These are phyloP conservation scores for Haemorhous mexicanus DNA, from an alignment of 2,113 vertebrate species.

Conservation along the genomic window DNA sequence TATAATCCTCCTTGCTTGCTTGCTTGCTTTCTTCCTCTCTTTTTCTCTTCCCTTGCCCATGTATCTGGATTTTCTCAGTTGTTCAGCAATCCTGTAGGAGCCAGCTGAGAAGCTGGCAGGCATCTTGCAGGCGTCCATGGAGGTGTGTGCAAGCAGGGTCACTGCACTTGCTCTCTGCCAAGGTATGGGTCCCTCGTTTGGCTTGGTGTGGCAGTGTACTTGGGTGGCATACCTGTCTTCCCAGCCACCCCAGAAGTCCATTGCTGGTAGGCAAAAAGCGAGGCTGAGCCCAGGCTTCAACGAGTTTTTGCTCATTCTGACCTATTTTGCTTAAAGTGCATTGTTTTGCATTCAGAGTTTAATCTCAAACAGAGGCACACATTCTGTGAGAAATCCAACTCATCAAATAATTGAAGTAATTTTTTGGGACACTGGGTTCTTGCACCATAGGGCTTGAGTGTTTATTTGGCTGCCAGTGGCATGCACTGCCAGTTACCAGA, in stretches of 20 bases:
- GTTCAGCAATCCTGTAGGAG: neutral
- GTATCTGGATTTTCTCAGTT: neutral
- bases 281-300: neutral
- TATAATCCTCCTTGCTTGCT: neutral
- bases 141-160: neutral
- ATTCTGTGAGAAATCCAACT: neutral
- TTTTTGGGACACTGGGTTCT: neutral
- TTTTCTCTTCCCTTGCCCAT: neutral
- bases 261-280: rapidly evolving
- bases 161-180: neutral
- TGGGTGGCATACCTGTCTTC: neutral
- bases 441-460: neutral
- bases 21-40: neutral
- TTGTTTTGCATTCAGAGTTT: neutral
- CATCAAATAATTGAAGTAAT: neutral
- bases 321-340: neutral
- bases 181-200: rapidly evolving
- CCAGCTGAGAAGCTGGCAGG: neutral
- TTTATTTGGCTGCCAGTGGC: neutral
- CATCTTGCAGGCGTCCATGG: neutral
- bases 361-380: neutral
- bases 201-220: neutral
- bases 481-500: neutral
- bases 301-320: neutral
- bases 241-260: rapidly evolving